Conservation (phyloP, 2,888 invertebrate species). For the Caenorhabditis panamensis region DNA sequence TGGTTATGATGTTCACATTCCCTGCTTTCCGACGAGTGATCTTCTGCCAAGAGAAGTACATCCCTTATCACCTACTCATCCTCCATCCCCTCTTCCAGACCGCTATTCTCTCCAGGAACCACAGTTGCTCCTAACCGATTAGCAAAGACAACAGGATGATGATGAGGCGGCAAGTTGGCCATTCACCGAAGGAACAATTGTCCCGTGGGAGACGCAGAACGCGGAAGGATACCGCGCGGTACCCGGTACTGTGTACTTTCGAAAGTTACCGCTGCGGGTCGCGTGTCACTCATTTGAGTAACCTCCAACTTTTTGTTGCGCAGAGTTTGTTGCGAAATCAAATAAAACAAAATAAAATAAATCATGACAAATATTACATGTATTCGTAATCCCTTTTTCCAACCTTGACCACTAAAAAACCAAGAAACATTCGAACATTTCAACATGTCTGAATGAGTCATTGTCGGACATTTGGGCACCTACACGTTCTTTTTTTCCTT, state of each 20-base stretch:
- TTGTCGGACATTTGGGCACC: too few relatives aligned
- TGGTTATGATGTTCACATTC: slow-evolving; percentile 41
- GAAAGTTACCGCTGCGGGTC: background rate
- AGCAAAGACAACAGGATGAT: background rate
- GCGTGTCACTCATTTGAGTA: too few relatives aligned
- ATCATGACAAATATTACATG: too few relatives aligned
- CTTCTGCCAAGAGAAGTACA: slow-evolving; percentile 28
- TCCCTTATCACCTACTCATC: too few relatives aligned
- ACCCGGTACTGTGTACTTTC: slow-evolving; percentile 1
- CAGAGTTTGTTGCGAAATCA: too few relatives aligned
- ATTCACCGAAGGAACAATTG: background rate
- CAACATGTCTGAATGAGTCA: too few relatives aligned
- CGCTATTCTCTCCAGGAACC: slow-evolving; percentile 38
- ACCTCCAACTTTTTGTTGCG: too few relatives aligned
- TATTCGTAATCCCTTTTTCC: too few relatives aligned
- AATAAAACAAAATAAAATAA: too few relatives aligned
- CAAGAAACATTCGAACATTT: too few relatives aligned
- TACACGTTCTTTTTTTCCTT: too few relatives aligned
- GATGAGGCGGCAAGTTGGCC: background rate
- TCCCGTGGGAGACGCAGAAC: background rate
- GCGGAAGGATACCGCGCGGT: background rate
- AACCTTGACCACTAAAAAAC: too few relatives aligned
- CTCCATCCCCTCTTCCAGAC: slow-evolving; percentile 19
- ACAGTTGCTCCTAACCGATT: slow-evolving; percentile 13
- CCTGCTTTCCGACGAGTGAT: slow-evolving; percentile 35